Base-by-base conservation (phyloP, 1,140 invertebrate species). In the Scylla paramamosain region DNA sequence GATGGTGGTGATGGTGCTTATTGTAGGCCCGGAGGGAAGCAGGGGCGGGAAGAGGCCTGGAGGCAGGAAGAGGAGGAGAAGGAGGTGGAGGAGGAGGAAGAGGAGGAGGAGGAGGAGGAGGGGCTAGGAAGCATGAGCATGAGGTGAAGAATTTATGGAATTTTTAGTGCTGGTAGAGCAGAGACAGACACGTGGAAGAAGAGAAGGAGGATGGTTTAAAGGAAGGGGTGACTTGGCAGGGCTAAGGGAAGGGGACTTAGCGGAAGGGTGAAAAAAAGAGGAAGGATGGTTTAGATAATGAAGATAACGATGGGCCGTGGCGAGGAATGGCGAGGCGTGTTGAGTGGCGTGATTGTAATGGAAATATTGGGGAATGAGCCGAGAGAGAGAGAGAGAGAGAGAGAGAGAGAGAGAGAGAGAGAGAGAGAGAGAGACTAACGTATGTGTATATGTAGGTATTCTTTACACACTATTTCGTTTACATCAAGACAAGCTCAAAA, bases 141-240 rank as follows among this genome's bases (percentile, higher is more conserved):
- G n/a, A 77, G 67, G 25, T 16, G 67, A 77, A 77, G 67, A 77
- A 77, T 77, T 77, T 77, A 77, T 77, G 67, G 67, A 77, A 77
- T 77, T n/a, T 77, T 77, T 77, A 77, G 67, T 77, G 67, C 67
- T 77, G 67, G 25, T 77, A 20, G 8, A 77, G 25, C 67, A 77
- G n/a, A 52, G 48, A 25, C 25, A 77, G n/a, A 12, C 67, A 77
- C 67, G 67, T 77, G 67, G 67, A 77, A 20, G 67, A 77, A 20
- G 67, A 77, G 67, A 20, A 77, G 67, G 67, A 77, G 67, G 67
- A 77, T 0, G 67, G 20, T 7, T 12, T 20, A n/a, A 20, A 77
- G n/a, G 67, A 77, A n/a, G 67, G n/a, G 67, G 25, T 7, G 59
- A 77, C 20, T 7, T 77, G 67, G 67, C 4, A 77, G 67, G 67